phyloP scores from a whole-genome alignment of 2,797 vertebrate genomes.

The Falco rusticolus region DNA sequence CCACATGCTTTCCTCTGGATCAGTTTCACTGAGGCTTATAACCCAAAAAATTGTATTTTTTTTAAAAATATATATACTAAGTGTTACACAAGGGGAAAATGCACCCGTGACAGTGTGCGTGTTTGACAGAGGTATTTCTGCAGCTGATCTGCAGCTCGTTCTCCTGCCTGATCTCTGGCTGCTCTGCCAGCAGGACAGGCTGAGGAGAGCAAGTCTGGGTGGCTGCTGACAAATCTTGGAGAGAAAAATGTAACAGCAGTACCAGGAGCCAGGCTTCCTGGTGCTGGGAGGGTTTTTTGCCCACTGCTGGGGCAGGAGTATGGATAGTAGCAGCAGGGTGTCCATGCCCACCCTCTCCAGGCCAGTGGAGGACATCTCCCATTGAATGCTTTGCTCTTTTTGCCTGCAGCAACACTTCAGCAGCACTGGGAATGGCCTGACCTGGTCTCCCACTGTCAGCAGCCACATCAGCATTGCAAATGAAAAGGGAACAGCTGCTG shows the following conservation, averaged over 20 bases:
- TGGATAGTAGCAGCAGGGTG: background rate
- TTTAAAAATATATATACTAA: background rate
- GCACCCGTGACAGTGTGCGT: rapidly evolving
- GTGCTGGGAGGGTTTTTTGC: background rate
- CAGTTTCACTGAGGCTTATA: background rate
- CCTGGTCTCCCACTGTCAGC: background rate
- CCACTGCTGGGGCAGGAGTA: background rate
- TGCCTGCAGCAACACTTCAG: background rate
- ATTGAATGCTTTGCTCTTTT: background rate
- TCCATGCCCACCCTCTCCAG: background rate
- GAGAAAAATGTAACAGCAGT: background rate
- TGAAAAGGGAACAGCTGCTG: background rate
- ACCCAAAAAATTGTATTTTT: background rate
- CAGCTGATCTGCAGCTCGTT: background rate
- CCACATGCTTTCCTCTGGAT: background rate
- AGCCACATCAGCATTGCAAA: background rate
- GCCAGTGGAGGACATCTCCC: background rate
- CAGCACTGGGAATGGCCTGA: background rate
- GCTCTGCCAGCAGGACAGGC: background rate
- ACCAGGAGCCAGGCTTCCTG: rapidly evolving
- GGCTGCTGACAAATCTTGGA: background rate
- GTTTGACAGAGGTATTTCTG: background rate
- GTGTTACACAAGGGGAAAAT: background rate
- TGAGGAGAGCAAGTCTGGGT: background rate
- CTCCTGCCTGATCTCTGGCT: background rate